Percentiles rank a stretch among this genome's conserved stretches.
phyloP scores from a whole-genome alignment of 2,113 vertebrate genomes.

The Leptocoma aspasia region DNA sequence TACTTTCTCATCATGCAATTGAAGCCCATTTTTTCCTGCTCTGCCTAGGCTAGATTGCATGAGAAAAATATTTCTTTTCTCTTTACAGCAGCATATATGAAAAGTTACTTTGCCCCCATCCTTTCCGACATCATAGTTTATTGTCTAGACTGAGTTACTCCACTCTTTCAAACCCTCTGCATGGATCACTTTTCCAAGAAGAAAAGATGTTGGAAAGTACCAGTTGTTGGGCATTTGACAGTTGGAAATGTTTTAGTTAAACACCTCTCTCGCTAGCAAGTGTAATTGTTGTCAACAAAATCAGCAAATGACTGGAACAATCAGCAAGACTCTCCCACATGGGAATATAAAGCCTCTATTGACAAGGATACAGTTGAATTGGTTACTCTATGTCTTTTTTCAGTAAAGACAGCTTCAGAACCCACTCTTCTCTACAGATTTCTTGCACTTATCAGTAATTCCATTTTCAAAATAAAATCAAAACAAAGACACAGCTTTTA shows the following conservation, averaged over 20 bases:
- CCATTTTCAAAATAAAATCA: constrained; percentile 11
- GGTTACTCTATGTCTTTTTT: background rate
- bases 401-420: background rate
- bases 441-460: background rate
- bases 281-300: background rate
- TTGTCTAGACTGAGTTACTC: background rate
- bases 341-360: background rate
- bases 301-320: background rate
- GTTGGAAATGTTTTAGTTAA: background rate
- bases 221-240: background rate
- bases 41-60: background rate
- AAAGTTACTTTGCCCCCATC: background rate
- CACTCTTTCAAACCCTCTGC: background rate
- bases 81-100: background rate
- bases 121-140: background rate
- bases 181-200: background rate
- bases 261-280: background rate
- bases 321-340: background rate
- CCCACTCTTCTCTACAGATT: background rate
- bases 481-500: background rate
- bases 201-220: background rate
- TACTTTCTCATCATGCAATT: background rate
- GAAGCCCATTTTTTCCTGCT: background rate
- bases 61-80: background rate
- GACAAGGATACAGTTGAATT: background rate